Evolutionary conservation across 1,140 invertebrate genomes (phyloP).

Genomic region (Drosophila ohnishii): DNA sequence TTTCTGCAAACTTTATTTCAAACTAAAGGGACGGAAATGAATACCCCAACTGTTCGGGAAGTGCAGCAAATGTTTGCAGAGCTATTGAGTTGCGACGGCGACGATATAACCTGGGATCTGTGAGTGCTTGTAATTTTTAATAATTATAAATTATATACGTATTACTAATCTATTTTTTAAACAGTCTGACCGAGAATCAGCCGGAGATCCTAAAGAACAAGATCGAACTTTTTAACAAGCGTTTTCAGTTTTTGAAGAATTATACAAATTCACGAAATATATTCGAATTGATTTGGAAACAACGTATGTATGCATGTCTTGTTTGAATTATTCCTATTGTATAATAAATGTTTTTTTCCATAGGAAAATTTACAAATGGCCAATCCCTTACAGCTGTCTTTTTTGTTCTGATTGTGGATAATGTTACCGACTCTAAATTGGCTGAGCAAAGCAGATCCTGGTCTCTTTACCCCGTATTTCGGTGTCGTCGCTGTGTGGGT

Average conservation of each 20-base stretch:
- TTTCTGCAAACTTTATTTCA: neutral
- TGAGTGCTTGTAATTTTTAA: conserved; percentile 1
- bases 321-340: neutral
- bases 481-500: conserved; percentile 17
- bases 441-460: conserved; percentile 13
- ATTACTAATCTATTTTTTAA: neutral
- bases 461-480: conserved; percentile 13
- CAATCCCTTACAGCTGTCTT: conserved; percentile 9
- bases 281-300: neutral
- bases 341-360: neutral
- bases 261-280: neutral
- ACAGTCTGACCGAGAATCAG: neutral
- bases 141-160: neutral
- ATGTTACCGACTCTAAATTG: neutral
- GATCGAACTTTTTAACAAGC: neutral
- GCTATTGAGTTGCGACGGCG: neutral
- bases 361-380: conserved; percentile 16
- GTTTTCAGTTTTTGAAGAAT: neutral
- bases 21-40: neutral
- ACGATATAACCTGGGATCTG: conserved; percentile 24
- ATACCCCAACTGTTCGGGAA: conserved; percentile 7
- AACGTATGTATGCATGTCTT: neutral
- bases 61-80: conserved; percentile 27
- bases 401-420: conserved; percentile 13
- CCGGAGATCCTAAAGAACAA: neutral